A percentile compares a stretch with the other conserved stretches of the same genome.
These are phyloP conservation scores for Laothoe populi DNA, from an alignment of 2,888 invertebrate genomes.

Conservation along the genomic window DNA sequence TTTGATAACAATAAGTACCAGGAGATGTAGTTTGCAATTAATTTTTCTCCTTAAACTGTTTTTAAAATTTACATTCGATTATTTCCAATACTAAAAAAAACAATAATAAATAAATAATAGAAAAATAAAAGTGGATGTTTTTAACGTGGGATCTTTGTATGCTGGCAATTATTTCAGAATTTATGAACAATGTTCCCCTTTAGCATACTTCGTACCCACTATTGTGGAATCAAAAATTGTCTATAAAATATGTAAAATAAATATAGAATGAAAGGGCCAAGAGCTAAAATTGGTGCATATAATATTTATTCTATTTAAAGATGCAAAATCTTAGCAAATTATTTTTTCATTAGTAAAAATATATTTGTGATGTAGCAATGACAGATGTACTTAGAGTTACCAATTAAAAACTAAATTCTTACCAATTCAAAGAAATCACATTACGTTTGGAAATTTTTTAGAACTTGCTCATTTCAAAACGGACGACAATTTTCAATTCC, in stretches of 20 bases:
- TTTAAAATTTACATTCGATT: constrained; percentile 53
- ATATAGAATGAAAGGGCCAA: background rate
- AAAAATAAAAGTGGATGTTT: constrained; percentile 29
- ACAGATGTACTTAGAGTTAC: background rate
- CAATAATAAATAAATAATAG: constrained; percentile 51
- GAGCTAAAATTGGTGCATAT: background rate
- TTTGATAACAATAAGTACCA: constrained; percentile 75
- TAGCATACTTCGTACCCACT: background rate
- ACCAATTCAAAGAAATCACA: too few species aligned
- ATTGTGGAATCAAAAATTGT: background rate
- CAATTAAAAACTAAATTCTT: too few species aligned
- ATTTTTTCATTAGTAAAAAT: background rate
- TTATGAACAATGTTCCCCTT: background rate
- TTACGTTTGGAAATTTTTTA: background rate
- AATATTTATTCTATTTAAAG: background rate
- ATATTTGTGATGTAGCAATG: constrained; percentile 5
- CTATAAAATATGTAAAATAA: too few species aligned
- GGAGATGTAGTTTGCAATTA: constrained; percentile 55
- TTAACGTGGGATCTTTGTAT: background rate
- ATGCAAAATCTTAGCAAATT: too few species aligned
- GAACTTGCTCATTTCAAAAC: constrained; percentile 1
- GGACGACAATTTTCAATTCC: constrained; percentile 1
- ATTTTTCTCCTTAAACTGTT: constrained; percentile 44
- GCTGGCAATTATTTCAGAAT: background rate
- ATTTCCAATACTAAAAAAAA: constrained; percentile 51